Percentiles rank a stretch among this genome's conserved stretches.
Evolutionary conservation across 1,140 invertebrate genomes (phyloP).

Genomic region (Hesperophylax magnus): DNA sequence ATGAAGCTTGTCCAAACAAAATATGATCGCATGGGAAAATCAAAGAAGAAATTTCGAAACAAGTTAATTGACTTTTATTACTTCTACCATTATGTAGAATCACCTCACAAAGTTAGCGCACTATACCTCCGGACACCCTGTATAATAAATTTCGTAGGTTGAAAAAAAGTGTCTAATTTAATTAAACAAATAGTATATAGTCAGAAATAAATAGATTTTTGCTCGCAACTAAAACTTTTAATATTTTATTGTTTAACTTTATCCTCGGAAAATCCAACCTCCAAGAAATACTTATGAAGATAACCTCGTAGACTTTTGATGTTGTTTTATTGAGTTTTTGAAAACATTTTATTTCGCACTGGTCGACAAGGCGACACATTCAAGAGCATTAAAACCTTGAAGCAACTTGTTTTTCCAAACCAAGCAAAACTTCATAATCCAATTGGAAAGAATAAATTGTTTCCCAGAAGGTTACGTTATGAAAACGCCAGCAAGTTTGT

Average conservation of each 20-base stretch:
- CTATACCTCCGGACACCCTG: too few species aligned
- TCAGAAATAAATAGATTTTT: too few species aligned
- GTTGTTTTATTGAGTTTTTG: background rate
- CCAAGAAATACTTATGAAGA: background rate
- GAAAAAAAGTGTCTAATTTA: too few species aligned
- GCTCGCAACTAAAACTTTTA: too few species aligned
- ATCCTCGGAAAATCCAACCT: background rate
- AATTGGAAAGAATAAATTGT: conserved; percentile 11
- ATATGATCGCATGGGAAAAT: too few species aligned
- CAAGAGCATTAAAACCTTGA: background rate
- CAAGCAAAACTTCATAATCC: background rate
- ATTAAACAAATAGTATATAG: too few species aligned
- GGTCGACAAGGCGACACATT: background rate
- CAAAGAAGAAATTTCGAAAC: too few species aligned
- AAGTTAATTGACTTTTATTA: too few species aligned
- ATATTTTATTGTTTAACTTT: background rate
- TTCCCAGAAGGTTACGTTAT: background rate
- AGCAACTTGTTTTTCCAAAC: background rate
- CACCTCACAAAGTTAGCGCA: too few species aligned
- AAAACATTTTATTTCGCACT: background rate
- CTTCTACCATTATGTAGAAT: too few species aligned
- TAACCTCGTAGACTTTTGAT: background rate
- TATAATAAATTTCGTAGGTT: too few species aligned
- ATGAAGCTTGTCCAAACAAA: too few species aligned
- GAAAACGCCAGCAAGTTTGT: background rate